These are phyloP conservation scores for Mechanitis mazaeus DNA, from an alignment of 2,888 invertebrate species.

Conservation along the genomic window DNA sequence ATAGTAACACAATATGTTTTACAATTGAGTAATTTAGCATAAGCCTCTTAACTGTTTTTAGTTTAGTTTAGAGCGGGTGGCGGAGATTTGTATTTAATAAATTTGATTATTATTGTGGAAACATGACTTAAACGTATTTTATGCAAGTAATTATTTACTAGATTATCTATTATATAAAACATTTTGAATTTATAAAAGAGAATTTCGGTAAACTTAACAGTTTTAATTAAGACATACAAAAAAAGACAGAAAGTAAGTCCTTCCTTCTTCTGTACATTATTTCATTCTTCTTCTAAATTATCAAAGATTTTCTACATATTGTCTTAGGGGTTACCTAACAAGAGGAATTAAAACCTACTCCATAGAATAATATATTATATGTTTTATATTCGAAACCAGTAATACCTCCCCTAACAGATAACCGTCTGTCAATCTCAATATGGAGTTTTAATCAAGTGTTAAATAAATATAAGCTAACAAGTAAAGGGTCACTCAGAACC, in stretches of 20 bases:
- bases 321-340: too few species aligned
- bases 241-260: too few species aligned
- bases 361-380: background rate
- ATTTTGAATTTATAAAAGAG: too few species aligned
- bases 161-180: too few species aligned
- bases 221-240: too few species aligned
- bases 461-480: conserved; percentile 34
- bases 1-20: conserved; percentile 28
- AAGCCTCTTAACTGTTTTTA: conserved; percentile 21
- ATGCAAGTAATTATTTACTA: too few species aligned
- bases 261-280: too few species aligned
- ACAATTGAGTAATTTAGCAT: conserved; percentile 30
- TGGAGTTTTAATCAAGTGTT: conserved; percentile 31
- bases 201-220: too few species aligned
- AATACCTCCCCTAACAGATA: background rate
- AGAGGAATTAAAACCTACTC: too few species aligned
- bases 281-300: too few species aligned
- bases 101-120: background rate
- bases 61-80: conserved; percentile 8
- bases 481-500: conserved; percentile 31
- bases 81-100: background rate
- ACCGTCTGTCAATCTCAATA: conserved; percentile 8
- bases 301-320: too few species aligned
- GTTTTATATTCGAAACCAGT: background rate
- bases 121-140: background rate